These are phyloP conservation scores for Campylomormyrus tamandua DNA, from an alignment of 2,113 vertebrate species.

Conservation along the genomic window DNA sequence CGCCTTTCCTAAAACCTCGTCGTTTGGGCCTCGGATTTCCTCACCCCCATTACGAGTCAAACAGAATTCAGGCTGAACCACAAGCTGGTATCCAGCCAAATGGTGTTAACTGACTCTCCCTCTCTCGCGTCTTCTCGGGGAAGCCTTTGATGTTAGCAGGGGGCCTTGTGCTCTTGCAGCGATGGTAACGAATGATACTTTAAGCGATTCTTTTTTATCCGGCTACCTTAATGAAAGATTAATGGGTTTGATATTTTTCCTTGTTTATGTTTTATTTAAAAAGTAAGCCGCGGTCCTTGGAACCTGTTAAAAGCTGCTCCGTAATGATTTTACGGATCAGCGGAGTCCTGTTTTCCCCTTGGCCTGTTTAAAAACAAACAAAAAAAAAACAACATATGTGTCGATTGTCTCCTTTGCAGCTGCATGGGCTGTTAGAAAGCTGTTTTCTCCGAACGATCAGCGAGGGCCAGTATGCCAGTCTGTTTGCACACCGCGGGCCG, in stretches of 20 bases:
- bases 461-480: neutral
- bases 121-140: conserved; percentile 58
- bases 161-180: conserved; percentile 79
- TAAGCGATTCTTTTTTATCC: conserved; percentile 99
- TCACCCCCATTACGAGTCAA: conserved; percentile 58
- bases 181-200: conserved; percentile 88
- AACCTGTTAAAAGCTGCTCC: conserved; percentile 68
- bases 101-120: conserved; percentile 79
- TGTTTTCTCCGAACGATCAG: neutral
- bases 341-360: conserved; percentile 38
- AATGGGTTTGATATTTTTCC: conserved; percentile 98
- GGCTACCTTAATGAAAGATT: conserved; percentile 98
- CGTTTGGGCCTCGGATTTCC: conserved; percentile 51
- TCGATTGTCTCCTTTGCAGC: conserved; percentile 38
- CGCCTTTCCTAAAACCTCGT: conserved; percentile 20
- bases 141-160: conserved; percentile 94
- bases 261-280: conserved; percentile 83
- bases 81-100: conserved; percentile 85
- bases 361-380: conserved; percentile 5
- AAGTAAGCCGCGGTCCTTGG: conserved; percentile 59
- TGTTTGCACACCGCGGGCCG: neutral
- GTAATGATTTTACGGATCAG: conserved; percentile 71
- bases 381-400: conserved; percentile 35
- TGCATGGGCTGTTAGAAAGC: conserved; percentile 18
- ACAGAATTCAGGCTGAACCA: conserved; percentile 75